Evolutionary conservation across 2,113 vertebrate species (phyloP), one percentile per base, ranked within the genome.

Genomic region (Probosciger aterrimus): DNA sequence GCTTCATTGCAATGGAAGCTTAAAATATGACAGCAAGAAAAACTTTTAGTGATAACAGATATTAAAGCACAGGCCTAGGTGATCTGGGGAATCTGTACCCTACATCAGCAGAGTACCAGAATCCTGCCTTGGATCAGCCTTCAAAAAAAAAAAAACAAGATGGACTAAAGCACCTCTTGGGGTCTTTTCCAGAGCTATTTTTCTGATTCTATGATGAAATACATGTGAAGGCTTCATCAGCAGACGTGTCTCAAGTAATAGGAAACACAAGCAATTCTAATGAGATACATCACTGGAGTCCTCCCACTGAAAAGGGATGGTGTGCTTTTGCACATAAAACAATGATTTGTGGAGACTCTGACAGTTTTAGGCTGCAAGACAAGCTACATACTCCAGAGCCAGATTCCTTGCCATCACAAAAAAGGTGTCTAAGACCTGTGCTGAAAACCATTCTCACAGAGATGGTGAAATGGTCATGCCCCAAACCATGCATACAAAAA

Each of bases 321-420:
- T 2, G 1, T 27, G 5, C 4, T 60, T n/a, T 57, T 44, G 22
- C 39, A 28, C 9, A 11, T 8, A 17, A 13, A 84, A 4, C 2
- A 11, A 17, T 47, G 31, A 74, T 70, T 50, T 67, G 27, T 14
- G 50, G 3, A 63, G 2, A 12, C 10, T 44, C 28, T 82, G 28
- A 44, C 10, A 5, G 18, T 52, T 63, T 82, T 60, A 31, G 9
- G 8, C 4, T 67, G 5, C 3, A 2, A 75, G 24, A 4, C 23
- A 63, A 79, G 49, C 37, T 23, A 14, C 3, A 11, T 19, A 20
- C 5, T 53, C 52, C 59, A 68, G 14, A 75, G 20, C 9, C 3
- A 43, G 19, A 68, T 19, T 37, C 46, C 75, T 39, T 68, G 14
- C 33, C 17, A 11, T 14, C 47, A 84, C 18, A 62, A 49, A 82